Evolutionary conservation across 2,888 invertebrate species (phyloP).

Genomic region (Sceliomorpha sp.): DNA sequence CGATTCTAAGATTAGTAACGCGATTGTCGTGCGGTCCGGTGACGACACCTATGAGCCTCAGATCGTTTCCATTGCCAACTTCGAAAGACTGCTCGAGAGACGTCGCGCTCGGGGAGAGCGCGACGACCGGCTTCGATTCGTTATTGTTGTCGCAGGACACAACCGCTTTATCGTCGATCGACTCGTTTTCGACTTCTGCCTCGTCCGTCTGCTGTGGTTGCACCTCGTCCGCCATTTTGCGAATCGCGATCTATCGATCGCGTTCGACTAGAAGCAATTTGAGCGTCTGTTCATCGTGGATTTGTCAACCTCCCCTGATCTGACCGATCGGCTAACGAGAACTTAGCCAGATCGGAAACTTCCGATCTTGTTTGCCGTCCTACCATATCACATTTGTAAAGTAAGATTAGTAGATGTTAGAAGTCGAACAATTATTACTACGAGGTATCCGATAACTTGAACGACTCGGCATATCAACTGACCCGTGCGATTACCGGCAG

Average conservation of each 20-base stretch:
- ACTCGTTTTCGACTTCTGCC: conserved; percentile 13
- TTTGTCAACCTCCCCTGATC: not conserved
- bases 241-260: conserved; percentile 30
- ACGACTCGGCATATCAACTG: too few relatives aligned
- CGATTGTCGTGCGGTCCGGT: conserved; percentile 35
- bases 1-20: conserved; percentile 44
- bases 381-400: too few relatives aligned
- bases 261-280: conserved; percentile 16
- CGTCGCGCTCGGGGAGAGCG: conserved; percentile 27
- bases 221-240: conserved; percentile 53
- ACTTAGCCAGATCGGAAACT: too few relatives aligned
- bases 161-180: conserved; percentile 30
- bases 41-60: conserved; percentile 12
- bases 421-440: too few relatives aligned
- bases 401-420: too few relatives aligned
- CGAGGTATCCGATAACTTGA: too few relatives aligned
- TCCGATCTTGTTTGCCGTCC: too few relatives aligned
- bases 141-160: conserved; percentile 59
- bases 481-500: too few relatives aligned
- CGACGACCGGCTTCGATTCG: conserved; percentile 49
- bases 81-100: conserved; percentile 18
- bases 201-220: conserved; percentile 25
- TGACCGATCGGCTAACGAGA: not conserved
- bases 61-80: conserved; percentile 30
- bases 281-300: not conserved